These are phyloP conservation scores for Pelvicachromis taeniatus DNA, from an alignment of 2,113 vertebrate genomes.

Conservation along the genomic window DNA sequence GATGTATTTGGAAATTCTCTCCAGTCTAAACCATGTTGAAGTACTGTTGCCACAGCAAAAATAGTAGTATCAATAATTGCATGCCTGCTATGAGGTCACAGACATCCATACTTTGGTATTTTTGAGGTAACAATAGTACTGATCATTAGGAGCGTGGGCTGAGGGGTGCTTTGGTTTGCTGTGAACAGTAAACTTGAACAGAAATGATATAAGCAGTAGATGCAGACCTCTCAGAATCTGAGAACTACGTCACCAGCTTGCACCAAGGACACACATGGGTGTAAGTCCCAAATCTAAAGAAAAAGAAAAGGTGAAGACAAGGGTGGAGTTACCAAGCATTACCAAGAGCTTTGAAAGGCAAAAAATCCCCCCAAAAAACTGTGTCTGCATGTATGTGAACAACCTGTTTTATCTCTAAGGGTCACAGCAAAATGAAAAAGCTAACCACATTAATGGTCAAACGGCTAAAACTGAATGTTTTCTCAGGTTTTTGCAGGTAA, in stretches of 20 bases:
- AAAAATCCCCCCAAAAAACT: rapidly evolving
- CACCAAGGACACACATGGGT: background rate
- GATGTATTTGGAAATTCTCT: background rate
- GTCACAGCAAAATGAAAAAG: background rate
- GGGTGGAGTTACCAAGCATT: background rate
- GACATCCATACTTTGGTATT: background rate
- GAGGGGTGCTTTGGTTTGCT: background rate
- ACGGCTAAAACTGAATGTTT: background rate
- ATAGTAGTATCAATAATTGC: background rate
- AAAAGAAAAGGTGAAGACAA: background rate
- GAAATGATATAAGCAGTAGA: background rate
- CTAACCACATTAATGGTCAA: background rate
- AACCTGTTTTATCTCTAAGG: background rate
- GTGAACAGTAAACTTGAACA: background rate
- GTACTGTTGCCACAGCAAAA: background rate
- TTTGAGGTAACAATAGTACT: background rate
- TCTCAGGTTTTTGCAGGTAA: background rate
- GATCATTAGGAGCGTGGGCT: background rate
- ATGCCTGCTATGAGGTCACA: background rate
- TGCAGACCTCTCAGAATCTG: background rate
- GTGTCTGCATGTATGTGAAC: background rate
- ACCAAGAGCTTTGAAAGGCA: background rate
- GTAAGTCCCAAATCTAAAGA: background rate
- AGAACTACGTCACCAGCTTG: background rate
- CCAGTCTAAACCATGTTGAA: background rate